Percentiles rank a stretch among this genome's conserved stretches.
These are phyloP conservation scores for Aphelenchoides fujianensis DNA, from an alignment of 1,140 invertebrate species.

Conservation along the genomic window DNA sequence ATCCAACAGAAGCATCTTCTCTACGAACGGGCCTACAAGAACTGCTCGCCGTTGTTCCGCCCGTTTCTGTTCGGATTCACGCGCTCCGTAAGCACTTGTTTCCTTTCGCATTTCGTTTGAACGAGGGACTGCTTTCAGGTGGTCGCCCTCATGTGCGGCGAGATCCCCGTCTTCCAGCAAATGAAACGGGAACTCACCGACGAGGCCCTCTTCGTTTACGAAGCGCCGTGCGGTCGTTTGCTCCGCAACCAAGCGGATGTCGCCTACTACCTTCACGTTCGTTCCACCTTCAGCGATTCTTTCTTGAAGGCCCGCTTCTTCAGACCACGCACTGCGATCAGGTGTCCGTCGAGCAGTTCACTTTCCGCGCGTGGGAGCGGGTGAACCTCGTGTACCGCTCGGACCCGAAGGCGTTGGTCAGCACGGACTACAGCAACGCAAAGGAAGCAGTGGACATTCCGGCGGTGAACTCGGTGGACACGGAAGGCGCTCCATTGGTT, in stretches of 20 bases:
- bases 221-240: constrained; percentile 10
- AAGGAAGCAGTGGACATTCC: constrained; percentile 16
- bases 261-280: constrained; percentile 17
- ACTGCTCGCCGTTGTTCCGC: constrained; percentile 5
- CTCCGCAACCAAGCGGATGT: constrained; percentile 16
- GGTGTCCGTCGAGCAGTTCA: constrained; percentile 18
- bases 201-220: neutral
- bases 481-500: neutral
- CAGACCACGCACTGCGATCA: constrained; percentile 10
- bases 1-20: constrained; percentile 7
- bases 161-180: neutral
- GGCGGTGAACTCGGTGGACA: constrained; percentile 13
- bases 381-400: constrained; percentile 15
- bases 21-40: neutral
- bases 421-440: neutral
- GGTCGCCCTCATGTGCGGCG: neutral
- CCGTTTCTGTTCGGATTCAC: constrained; percentile 20
- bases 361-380: constrained; percentile 16
- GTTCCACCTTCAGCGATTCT: neutral
- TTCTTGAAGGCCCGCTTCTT: neutral
- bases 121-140: neutral
- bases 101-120: neutral
- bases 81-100: neutral
- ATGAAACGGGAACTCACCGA: neutral
- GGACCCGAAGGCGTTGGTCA: constrained; percentile 11